phyloP scores from a whole-genome alignment of 2,888 invertebrate species.

The Drymonia ruficornis region DNA sequence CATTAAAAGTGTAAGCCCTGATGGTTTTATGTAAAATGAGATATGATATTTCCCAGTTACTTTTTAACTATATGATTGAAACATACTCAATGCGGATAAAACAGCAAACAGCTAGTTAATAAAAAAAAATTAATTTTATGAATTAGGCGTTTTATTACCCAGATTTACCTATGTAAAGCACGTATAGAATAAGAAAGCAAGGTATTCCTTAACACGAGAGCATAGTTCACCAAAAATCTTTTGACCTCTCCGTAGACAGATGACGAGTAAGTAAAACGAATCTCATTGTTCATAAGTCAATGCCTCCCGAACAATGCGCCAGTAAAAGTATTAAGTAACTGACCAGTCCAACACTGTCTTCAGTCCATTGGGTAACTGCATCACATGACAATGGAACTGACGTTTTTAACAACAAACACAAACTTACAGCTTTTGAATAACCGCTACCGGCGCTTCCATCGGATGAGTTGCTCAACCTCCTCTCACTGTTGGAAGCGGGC shows the following conservation, averaged over 20 bases:
- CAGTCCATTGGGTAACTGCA: background rate
- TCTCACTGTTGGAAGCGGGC: conserved; percentile 76
- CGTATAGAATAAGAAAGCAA: too few relatives aligned
- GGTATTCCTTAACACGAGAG: background rate
- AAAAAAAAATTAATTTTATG: too few relatives aligned
- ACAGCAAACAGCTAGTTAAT: too few relatives aligned
- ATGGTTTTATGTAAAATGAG: too few relatives aligned
- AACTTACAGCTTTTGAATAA: conserved; percentile 80
- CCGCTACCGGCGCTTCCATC: conserved; percentile 82
- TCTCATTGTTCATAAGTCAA: background rate
- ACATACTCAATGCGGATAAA: too few relatives aligned
- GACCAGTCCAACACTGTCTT: conserved; percentile 5
- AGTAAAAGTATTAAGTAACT: conserved; percentile 8
- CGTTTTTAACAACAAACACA: conserved; percentile 9
- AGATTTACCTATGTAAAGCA: too few relatives aligned
- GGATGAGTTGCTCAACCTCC: conserved; percentile 80
- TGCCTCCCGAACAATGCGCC: background rate
- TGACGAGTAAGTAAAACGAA: background rate
- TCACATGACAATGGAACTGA: conserved; percentile 1
- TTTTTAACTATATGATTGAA: too few relatives aligned
- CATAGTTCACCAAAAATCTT: background rate
- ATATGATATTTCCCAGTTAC: too few relatives aligned
- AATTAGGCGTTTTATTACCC: too few relatives aligned
- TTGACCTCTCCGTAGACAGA: background rate
- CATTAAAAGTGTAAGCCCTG: background rate